Percentiles rank a stretch among this genome's conserved stretches.
phyloP scores from a whole-genome alignment of 2,797 vertebrate genomes.

The Helostoma temminkii region DNA sequence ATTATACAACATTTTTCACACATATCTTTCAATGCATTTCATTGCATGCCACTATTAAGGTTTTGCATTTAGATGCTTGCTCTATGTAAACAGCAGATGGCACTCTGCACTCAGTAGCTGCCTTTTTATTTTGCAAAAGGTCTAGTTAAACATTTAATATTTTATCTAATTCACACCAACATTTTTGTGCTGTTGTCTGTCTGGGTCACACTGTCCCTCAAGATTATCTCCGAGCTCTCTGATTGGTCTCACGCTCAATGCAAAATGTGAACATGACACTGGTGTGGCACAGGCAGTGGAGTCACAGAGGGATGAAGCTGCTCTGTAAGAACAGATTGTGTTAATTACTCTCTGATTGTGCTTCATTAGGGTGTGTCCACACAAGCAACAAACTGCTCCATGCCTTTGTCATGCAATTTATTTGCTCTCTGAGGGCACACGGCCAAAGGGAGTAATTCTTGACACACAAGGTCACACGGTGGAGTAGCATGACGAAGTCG shows the following conservation, averaged over 20 bases:
- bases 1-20: constrained; percentile 2
- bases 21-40: constrained; percentile 3
- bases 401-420: neutral
- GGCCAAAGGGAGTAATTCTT: constrained; percentile 42
- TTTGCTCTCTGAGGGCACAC: constrained; percentile 32
- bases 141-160: constrained; percentile 12
- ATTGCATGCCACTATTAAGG: neutral
- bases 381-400: constrained; percentile 16
- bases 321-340: no score
- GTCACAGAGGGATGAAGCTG: neutral
- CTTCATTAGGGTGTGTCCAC: constrained; percentile 31
- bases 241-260: no score
- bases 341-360: neutral
- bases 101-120: constrained; percentile 63
- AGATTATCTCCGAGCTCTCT: constrained; percentile 26
- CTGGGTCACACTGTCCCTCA: constrained; percentile 13
- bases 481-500: constrained; percentile 19
- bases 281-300: constrained; percentile 8
- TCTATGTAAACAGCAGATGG: constrained; percentile 73
- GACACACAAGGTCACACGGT: constrained; percentile 52
- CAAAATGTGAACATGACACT: no score
- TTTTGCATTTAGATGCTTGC: constrained; percentile 25
- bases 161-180: constrained; percentile 23
- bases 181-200: constrained; percentile 8
- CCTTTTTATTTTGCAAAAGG: constrained; percentile 37